These are phyloP conservation scores for Lithophane leautieri DNA, from an alignment of 2,888 invertebrate species.

Conservation along the genomic window DNA sequence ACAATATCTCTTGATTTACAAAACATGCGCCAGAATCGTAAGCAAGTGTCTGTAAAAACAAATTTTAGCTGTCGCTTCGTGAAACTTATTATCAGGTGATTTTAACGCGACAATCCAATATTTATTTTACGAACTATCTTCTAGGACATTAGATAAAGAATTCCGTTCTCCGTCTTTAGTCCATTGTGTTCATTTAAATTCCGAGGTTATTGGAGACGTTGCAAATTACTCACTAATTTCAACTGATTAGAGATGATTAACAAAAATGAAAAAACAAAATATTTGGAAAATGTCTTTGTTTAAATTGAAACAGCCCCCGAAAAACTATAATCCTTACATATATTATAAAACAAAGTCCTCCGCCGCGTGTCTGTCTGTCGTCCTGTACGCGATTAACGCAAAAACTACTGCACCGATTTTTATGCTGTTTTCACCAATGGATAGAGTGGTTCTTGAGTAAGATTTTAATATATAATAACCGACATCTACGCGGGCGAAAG, in stretches of 20 bases:
- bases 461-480: too few species aligned
- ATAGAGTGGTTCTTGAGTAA: too few species aligned
- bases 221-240: conserved; percentile 5
- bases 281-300: neutral
- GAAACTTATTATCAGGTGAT: conserved; percentile 14
- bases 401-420: too few species aligned
- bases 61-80: neutral
- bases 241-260: neutral
- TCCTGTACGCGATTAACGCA: too few species aligned
- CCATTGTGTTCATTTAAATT: conserved; percentile 26
- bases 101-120: conserved; percentile 26
- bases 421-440: too few species aligned
- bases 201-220: conserved; percentile 6
- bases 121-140: conserved; percentile 33
- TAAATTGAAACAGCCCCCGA: neutral
- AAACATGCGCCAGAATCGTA: conserved; percentile 9
- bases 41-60: neutral
- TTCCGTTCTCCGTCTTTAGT: neutral
- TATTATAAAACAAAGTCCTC: too few species aligned
- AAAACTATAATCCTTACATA: too few species aligned
- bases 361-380: too few species aligned
- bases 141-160: conserved; percentile 26
- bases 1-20: conserved; percentile 17
- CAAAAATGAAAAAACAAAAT: neutral
- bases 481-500: too few species aligned